Percentiles rank a stretch among this genome's conserved stretches.
These are phyloP conservation scores for Malurus alboscapulatus DNA, from an alignment of 2,113 vertebrate species.

Conservation along the genomic window DNA sequence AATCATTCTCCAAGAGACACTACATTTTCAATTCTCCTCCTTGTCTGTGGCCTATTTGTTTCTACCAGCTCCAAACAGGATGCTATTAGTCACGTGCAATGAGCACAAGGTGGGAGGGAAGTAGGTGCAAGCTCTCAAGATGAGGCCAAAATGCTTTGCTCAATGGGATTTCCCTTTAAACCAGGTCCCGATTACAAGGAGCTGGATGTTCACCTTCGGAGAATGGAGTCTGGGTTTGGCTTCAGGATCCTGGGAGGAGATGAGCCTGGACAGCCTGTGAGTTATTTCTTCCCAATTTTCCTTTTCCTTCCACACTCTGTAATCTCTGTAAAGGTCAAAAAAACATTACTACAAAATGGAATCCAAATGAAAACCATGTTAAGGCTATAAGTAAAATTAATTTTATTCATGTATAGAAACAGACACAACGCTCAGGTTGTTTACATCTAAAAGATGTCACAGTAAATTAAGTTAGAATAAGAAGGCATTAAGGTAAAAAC, in stretches of 20 bases:
- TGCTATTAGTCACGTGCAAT: constrained; percentile 51
- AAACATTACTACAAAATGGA: neutral
- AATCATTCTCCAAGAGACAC: neutral
- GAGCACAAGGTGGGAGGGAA: constrained; percentile 41
- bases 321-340: neutral
- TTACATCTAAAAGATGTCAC: neutral
- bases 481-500: neutral
- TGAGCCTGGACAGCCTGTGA: constrained; percentile 96
- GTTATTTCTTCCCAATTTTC: constrained; percentile 64
- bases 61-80: constrained; percentile 42
- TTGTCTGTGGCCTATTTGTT: constrained; percentile 40
- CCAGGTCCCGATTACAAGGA: constrained; percentile 91
- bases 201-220: constrained; percentile 91
- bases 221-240: constrained; percentile 97
- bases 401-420: neutral
- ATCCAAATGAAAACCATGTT: neutral
- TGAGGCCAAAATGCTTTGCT: constrained; percentile 26
- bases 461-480: neutral
- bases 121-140: neutral
- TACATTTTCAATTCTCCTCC: constrained; percentile 24
- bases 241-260: constrained; percentile 98
- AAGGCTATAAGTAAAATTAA: neutral
- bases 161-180: constrained; percentile 66
- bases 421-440: neutral
- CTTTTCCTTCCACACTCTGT: neutral